Evolutionary conservation across 2,888 invertebrate species (phyloP).

Genomic region (Nysson spinosus): DNA sequence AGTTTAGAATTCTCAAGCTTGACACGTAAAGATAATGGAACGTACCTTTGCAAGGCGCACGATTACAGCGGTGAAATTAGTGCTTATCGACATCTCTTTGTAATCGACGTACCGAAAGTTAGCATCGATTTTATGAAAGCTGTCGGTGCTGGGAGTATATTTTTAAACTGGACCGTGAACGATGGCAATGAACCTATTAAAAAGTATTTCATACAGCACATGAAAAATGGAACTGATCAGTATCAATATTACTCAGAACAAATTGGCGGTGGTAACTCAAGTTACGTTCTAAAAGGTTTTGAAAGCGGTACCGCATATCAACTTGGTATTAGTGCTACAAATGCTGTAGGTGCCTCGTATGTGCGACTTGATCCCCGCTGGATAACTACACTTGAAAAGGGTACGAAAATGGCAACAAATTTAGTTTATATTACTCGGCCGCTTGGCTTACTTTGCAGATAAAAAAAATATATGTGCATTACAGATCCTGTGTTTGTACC

Average conservation of each 20-base stretch:
- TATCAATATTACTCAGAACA: slow-evolving; percentile 81
- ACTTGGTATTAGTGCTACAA: slow-evolving; percentile 83
- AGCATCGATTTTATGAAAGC: slow-evolving; percentile 85
- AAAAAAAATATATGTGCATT: slow-evolving; percentile 37
- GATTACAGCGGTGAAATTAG: slow-evolving; percentile 77
- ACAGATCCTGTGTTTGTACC: slow-evolving; percentile 88
- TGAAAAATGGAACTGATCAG: slow-evolving; percentile 79
- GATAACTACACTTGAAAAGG: slow-evolving; percentile 82
- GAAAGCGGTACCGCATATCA: slow-evolving; percentile 83
- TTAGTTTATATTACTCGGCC: no score
- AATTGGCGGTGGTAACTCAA: slow-evolving; percentile 83
- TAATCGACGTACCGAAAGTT: slow-evolving; percentile 85
- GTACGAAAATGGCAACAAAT: slow-evolving; percentile 58
- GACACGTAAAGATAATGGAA: slow-evolving; percentile 86
- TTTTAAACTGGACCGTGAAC: slow-evolving; percentile 89
- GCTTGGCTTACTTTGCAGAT: no score
- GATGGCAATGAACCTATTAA: slow-evolving; percentile 86
- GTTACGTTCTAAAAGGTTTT: slow-evolving; percentile 84
- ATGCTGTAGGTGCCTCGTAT: slow-evolving; percentile 82
- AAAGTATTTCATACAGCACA: slow-evolving; percentile 80
- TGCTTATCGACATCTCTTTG: slow-evolving; percentile 79
- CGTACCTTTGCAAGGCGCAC: slow-evolving; percentile 78
- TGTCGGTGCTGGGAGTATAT: slow-evolving; percentile 86
- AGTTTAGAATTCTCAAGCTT: slow-evolving; percentile 81
- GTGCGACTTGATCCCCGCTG: slow-evolving; percentile 79